Evolutionary conservation across 2,113 vertebrate species (phyloP), one percentile per base, ranked within the genome.

Genomic region (Notothenia coriiceps): DNA sequence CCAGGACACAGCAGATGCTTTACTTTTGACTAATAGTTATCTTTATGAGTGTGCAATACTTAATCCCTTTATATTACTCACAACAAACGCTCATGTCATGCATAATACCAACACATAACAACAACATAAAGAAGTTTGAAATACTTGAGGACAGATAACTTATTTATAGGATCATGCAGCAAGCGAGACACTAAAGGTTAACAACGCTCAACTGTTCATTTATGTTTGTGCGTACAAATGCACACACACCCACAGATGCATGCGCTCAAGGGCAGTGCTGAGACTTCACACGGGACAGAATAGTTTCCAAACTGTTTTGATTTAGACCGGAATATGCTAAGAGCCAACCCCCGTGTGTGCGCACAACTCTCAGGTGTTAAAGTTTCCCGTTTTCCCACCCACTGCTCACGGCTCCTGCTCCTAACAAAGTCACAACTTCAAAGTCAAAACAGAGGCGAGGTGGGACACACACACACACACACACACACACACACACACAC

Each of bases 371-470:
- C 86, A 77, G 90, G 88, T 86, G 89, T 88, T 67, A 72, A 80
- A 63, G 85, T 74, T 75, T 82, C 69, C 47, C 70, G 35, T 79
- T 86, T 85, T 81, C 79, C 79, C 85, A 85, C 87, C 83, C 87
- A 71, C 73, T 79, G 84, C 86, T 89, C 63, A 84, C 50, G 52
- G 86, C 86, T 20, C 25, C 77, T 68, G 70, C 91, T 79, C 61
- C 70, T 33, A 18, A 91, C 86, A 91, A 89, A 92, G 91, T 92
- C 91, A 85, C 75, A 81, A 82, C 89, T 90, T 91, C 91, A 93
- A 92, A 93, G 92, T 89, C 89, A 82, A 84, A 88, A 80, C 79
- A 88, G 81, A 72, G 70, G 65, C 60, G 1, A 79, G 64, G 47
- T 75, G 77, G 50, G n/a, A 55, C 59, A 51, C 59, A 60, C 80